These are phyloP conservation scores for Lithobius niger DNA, from an alignment of 1,140 invertebrate genomes.

Conservation along the genomic window DNA sequence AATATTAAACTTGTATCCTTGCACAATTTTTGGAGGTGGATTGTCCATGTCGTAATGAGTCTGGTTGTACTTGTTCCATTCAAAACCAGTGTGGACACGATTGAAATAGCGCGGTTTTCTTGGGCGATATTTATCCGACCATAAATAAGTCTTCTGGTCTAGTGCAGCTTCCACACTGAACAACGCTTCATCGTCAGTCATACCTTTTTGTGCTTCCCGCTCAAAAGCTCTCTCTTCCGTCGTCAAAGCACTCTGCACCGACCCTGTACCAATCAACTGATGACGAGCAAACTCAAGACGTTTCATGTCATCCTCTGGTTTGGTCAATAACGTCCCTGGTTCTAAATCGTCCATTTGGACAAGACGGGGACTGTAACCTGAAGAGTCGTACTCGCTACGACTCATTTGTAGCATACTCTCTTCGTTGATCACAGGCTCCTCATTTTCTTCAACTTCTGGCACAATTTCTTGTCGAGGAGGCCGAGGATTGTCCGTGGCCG, in stretches of 20 bases:
- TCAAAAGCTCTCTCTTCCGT: constrained; percentile 42
- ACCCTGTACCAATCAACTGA: constrained; percentile 41
- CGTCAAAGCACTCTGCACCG: constrained; percentile 26
- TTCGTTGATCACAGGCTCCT: constrained; percentile 20
- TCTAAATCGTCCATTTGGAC: constrained; percentile 54
- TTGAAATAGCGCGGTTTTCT: constrained; percentile 97
- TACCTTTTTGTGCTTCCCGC: constrained; percentile 71
- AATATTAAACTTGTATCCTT: constrained; percentile 99
- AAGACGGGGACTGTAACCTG: constrained; percentile 70
- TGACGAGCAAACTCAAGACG: constrained; percentile 52
- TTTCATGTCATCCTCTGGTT: constrained; percentile 62
- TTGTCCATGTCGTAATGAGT: constrained; percentile 99
- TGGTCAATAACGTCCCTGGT: constrained; percentile 63
- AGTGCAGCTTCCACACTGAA: constrained; percentile 83
- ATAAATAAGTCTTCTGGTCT: constrained; percentile 77
- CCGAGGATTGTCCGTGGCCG: neutral
- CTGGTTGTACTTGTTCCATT: constrained; percentile 99
- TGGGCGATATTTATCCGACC: constrained; percentile 97
- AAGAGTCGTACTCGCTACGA: constrained; percentile 52
- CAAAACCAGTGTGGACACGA: constrained; percentile 76
- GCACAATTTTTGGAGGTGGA: constrained; percentile 98
- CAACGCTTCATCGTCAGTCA: constrained; percentile 62
- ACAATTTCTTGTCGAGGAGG: constrained; percentile 17
- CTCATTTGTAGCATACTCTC: constrained; percentile 40
- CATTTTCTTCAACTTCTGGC: constrained; percentile 34